Base-by-base conservation (phyloP, 2,113 vertebrate species). In the human region DNA sequence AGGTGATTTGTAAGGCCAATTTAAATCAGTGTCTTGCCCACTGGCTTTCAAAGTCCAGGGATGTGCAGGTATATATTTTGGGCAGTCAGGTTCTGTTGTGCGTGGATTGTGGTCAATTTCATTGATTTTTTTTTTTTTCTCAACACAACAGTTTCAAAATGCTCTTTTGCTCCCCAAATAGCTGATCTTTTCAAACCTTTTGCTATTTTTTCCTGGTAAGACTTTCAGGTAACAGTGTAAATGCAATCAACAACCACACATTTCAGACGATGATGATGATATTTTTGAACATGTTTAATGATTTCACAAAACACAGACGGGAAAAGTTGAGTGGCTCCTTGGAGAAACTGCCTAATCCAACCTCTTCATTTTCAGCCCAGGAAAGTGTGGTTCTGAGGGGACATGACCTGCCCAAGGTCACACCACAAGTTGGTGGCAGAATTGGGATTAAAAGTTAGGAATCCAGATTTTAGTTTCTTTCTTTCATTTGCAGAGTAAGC, bases 121-220 rank as follows among this genome's bases (percentile, higher is more conserved):
- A 96, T 93, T 27, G 94, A 97, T 95, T 96, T 80, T 52, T 83
- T 80, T 52, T 83, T 96, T 80, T 50, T 82, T 16, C 12, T 25
- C 40, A 75, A 66, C 38, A 81, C 73, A 93, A 90, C 35, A 48
- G 40, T 38, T 94, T 96, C 76, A 61, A 94, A 97, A 87, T 52
- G 0, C 23, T 92, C 64, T 64, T 95, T 96, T 88, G 40, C 52
- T 40, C n/a, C 78, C 73, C 75, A 73, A 93, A 50, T 94, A 90
- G 59, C 90, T 96, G 90, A 90, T 96, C 87, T 96, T 96, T 95
- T 89, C 72, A 98, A 97, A 94, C 52, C 76, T 86, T 86, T 50
- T 91, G 32, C 48, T 88, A 1, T 86, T 90, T 91, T 55, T 55
- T 83, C 11, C 66, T 38, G 55, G 75, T 43, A 43, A 90, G 78